These are phyloP conservation scores for Apogon talboti DNA, from an alignment of 2,797 vertebrate species.

Conservation along the genomic window DNA sequence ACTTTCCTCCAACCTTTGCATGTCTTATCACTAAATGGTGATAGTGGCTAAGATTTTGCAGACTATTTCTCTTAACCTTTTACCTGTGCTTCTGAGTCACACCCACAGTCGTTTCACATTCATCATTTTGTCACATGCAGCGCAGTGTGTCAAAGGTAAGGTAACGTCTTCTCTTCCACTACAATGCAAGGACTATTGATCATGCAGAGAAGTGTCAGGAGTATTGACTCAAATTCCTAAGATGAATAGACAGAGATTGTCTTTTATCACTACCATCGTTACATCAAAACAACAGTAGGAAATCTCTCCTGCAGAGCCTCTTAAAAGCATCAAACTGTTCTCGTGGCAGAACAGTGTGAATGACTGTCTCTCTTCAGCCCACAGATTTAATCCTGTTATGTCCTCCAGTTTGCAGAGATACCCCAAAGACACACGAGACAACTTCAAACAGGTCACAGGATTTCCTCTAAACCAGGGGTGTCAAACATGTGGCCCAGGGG, in stretches of 20 bases:
- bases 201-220: conserved; percentile 17
- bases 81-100: conserved; percentile 34
- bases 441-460: conserved; percentile 6
- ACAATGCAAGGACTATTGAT: conserved; percentile 33
- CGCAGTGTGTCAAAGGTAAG: conserved; percentile 32
- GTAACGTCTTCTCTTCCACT: conserved; percentile 25
- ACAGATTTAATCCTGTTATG: conserved; percentile 28
- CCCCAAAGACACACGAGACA: not conserved
- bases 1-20: conserved; percentile 64
- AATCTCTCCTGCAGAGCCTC: not conserved
- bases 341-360: conserved; percentile 6
- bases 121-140: conserved; percentile 23
- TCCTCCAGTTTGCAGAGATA: not conserved
- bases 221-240: conserved; percentile 48
- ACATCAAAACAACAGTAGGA: conserved; percentile 25
- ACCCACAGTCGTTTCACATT: not conserved
- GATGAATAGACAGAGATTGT: conserved; percentile 45
- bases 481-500: too few relatives aligned
- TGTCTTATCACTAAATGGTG: conserved; percentile 56
- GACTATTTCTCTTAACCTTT: conserved; percentile 57
- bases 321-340: not conserved
- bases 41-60: conserved; percentile 44
- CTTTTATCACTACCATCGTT: conserved; percentile 26
- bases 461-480: not conserved
- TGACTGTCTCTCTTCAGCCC: not conserved